These are phyloP conservation scores for Huso huso DNA, from an alignment of 2,797 vertebrate species.

Conservation along the genomic window DNA sequence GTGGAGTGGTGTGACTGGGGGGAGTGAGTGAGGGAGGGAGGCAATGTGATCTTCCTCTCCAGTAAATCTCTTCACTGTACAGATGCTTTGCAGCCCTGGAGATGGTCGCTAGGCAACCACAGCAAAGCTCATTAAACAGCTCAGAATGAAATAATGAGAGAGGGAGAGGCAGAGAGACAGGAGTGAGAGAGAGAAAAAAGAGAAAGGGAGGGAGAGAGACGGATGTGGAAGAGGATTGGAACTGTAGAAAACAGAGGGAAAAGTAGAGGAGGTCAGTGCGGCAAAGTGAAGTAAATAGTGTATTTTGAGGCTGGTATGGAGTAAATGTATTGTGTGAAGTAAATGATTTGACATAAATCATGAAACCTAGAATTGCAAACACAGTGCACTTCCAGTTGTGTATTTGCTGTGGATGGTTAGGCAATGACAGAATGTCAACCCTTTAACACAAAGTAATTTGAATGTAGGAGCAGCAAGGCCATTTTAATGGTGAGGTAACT, in stretches of 20 bases:
- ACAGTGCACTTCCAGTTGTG: no score
- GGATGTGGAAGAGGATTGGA: background rate
- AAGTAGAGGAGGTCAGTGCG: background rate
- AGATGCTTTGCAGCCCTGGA: constrained; percentile 41
- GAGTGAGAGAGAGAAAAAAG: background rate
- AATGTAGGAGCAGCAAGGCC: no score
- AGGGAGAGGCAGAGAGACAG: constrained; percentile 10
- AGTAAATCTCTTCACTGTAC: background rate
- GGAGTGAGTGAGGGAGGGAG: constrained; percentile 1
- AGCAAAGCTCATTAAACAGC: constrained; percentile 39
- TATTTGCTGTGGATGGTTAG: no score
- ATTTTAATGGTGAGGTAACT: no score
- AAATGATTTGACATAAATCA: no score
- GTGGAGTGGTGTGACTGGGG: constrained; percentile 5
- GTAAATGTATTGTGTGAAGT: no score
- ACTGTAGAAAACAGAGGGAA: background rate
- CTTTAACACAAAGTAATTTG: no score
- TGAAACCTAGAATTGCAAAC: no score
- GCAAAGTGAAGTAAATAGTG: no score
- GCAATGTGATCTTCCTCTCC: background rate
- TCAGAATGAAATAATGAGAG: constrained; percentile 23
- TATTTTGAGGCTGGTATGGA: no score
- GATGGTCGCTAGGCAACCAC: constrained; percentile 48
- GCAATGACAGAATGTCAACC: no score
- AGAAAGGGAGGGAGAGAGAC: background rate